These are phyloP conservation scores for Eupeodes latifasciatus DNA, from an alignment of 2,888 invertebrate species.

Conservation along the genomic window DNA sequence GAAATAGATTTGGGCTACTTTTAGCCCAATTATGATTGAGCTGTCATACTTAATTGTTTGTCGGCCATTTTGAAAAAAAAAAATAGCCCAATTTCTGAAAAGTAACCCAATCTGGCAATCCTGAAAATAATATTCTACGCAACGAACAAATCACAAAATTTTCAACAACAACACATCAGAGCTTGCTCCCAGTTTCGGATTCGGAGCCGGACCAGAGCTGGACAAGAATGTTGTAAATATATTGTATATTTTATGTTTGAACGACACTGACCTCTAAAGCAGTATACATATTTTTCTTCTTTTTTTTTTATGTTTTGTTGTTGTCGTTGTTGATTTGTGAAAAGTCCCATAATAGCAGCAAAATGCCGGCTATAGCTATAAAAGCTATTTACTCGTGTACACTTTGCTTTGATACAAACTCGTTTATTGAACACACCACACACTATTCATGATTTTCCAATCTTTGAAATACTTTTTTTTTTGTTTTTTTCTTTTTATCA, in stretches of 20 bases:
- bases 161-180: background rate
- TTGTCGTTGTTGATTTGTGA: background rate
- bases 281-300: background rate
- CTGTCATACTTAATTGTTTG: no score
- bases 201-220: no score
- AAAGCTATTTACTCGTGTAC: conserved; percentile 19
- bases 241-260: background rate
- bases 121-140: no score
- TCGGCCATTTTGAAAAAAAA: no score
- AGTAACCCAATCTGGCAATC: no score
- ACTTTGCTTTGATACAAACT: conserved; percentile 48
- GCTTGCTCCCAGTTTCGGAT: background rate
- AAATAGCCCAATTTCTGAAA: no score
- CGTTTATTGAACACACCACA: conserved; percentile 53
- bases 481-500: background rate
- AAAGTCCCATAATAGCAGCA: conserved; percentile 31
- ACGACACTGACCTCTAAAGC: conserved; percentile 57
- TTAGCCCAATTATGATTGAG: no score
- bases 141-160: background rate
- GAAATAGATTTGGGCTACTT: no score
- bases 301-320: background rate
- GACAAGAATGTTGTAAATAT: background rate
- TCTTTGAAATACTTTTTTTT: conserved; percentile 28
- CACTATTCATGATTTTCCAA: conserved; percentile 57
- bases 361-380: conserved; percentile 46